Base-by-base conservation (phyloP, 2,797 vertebrate genomes). In the Taeniopygia guttata region DNA sequence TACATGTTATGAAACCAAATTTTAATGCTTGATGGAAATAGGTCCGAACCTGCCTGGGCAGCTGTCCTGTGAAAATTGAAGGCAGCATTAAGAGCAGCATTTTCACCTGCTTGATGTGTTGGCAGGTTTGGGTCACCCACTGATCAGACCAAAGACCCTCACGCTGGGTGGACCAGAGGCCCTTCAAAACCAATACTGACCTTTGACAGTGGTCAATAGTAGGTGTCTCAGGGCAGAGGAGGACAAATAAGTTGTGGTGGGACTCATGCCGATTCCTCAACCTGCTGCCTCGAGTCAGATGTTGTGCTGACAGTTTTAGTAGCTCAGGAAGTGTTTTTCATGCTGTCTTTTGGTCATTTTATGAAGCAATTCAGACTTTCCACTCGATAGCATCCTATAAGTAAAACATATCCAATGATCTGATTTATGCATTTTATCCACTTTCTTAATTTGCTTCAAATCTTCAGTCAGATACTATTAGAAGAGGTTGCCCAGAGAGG, bases 1-100 rank as follows among this genome's bases (percentile, higher is more conserved):
- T 85, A 83, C 14, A 9, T 59, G 87, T 97, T 97, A 97, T 85
- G 90, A 95, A 97, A 94, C 84, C 76, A 90, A 0, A 82, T 96
- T 94, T 82, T 94, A 94, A 88, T 54, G 67, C 60, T 56, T 70
- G 74, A 86, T 93, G 55, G 70, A 89, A 93, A 94, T 78, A 87
- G 70, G 90, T 59, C 87, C 3, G 0, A 94, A 93, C 81, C 87
- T 82, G 76, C 78, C 75, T 90, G 93, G 90, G 60, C 83, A 93
- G 55, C 62, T 90, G 80, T 90, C 78, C 90, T 90, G 49, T 59
- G 58, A 76, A 78, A 69, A 34, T 18, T 52, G 59, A 68, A 84
- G 69, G 55, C 23, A 92, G 38, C 13, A 34, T 36, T 73, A 69
- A 78, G 29, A 54, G 15, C 22, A 30, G 20, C 17, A n/a, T 79